Conservation (phyloP, 1,140 invertebrate species). For the Eulimnadia texana region DNA sequence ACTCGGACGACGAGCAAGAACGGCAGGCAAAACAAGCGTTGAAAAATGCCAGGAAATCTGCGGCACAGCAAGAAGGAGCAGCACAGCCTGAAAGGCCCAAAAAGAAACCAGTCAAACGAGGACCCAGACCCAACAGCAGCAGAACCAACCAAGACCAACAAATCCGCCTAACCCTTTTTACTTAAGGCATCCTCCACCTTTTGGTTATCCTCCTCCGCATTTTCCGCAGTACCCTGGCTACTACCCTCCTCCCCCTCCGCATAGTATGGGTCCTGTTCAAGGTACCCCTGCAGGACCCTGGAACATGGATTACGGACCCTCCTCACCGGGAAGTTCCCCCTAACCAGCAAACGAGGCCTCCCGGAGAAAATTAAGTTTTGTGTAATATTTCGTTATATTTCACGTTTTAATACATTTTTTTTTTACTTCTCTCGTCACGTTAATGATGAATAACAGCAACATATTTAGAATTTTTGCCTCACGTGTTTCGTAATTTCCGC, state of each 20-base stretch:
- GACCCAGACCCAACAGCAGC: not conserved
- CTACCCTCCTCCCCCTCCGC: not conserved
- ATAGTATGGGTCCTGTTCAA: not conserved
- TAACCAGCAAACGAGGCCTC: too few relatives aligned
- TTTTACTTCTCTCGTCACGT: too few relatives aligned
- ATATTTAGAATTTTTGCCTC: too few relatives aligned
- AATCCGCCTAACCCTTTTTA: not conserved
- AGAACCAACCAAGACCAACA: not conserved
- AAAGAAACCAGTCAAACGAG: not conserved
- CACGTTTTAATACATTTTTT: too few relatives aligned
- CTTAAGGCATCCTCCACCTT: not conserved
- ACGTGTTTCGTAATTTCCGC: too few relatives aligned
- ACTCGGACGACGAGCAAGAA: conserved; percentile 81
- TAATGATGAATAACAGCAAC: too few relatives aligned
- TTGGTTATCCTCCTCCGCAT: not conserved
- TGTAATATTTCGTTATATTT: too few relatives aligned
- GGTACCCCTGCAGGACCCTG: too few relatives aligned
- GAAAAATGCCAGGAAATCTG: not conserved
- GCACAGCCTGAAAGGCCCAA: not conserved
- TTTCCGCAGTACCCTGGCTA: not conserved
- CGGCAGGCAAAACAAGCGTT: conserved; percentile 27
- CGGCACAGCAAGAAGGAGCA: not conserved
- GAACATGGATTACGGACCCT: not conserved
- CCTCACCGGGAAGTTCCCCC: not conserved
- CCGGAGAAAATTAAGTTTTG: too few relatives aligned